A percentile compares a stretch with the other conserved stretches of the same genome.
Evolutionary conservation across 1,140 invertebrate species (phyloP).

Genomic region (Eulimnadia texana): DNA sequence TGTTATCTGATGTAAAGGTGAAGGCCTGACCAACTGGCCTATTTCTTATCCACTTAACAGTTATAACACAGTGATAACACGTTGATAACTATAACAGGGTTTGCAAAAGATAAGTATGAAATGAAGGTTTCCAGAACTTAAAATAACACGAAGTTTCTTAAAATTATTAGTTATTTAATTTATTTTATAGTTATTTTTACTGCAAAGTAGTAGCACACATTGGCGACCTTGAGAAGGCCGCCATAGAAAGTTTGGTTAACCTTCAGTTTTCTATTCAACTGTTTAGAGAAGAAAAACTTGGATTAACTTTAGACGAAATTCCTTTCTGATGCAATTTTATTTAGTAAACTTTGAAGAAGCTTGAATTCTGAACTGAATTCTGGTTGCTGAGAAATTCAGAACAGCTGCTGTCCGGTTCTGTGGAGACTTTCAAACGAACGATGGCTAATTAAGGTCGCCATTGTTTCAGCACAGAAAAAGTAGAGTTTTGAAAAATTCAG

Average conservation of each 20-base stretch:
- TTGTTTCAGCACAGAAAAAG: too few relatives aligned
- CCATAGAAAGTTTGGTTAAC: not conserved
- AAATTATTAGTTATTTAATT: not conserved
- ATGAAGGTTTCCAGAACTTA: too few relatives aligned
- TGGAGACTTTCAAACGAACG: too few relatives aligned
- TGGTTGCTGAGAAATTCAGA: too few relatives aligned
- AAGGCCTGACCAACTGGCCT: not conserved
- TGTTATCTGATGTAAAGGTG: not conserved
- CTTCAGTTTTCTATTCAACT: not conserved
- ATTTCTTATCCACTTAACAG: not conserved
- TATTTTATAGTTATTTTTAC: not conserved
- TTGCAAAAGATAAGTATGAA: too few relatives aligned
- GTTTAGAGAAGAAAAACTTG: not conserved
- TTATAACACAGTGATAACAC: not conserved
- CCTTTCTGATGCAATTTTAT: not conserved
- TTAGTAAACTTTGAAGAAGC: too few relatives aligned
- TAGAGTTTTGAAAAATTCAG: too few relatives aligned
- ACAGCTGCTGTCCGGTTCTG: too few relatives aligned
- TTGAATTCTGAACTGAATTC: too few relatives aligned
- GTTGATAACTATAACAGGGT: not conserved
- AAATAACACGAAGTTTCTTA: not conserved
- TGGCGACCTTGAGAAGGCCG: not conserved
- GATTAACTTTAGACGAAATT: not conserved
- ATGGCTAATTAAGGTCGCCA: too few relatives aligned
- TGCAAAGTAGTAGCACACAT: not conserved